A percentile compares a stretch with the other conserved stretches of the same genome.
Conservation (phyloP, 2,113 vertebrate genomes). For the Microcebus ravelobensis region DNA sequence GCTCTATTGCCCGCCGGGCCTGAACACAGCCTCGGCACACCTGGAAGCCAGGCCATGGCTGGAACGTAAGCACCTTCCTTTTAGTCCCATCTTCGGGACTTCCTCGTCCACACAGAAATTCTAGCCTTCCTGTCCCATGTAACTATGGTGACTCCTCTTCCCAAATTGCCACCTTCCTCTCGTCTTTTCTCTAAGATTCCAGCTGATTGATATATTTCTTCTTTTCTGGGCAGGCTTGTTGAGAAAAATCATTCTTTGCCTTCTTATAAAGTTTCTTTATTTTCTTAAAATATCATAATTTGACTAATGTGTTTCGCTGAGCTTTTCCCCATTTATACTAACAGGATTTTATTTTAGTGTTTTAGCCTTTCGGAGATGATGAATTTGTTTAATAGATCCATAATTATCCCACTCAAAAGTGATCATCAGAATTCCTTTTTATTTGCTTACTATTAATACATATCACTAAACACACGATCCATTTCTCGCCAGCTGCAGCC, state of each 20-base stretch:
- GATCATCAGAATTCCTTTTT: conserved; percentile 83
- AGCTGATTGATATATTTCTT: conserved; percentile 72
- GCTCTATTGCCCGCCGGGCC: not conserved
- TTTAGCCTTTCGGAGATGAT: conserved; percentile 83
- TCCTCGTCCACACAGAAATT: not conserved
- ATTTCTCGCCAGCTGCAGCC: conserved; percentile 82
- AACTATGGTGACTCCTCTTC: not conserved
- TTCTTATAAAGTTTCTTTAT: conserved; percentile 70
- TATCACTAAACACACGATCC: conserved; percentile 77
- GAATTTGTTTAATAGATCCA: conserved; percentile 84
- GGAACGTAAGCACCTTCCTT: not conserved
- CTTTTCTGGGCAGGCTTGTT: conserved; percentile 73
- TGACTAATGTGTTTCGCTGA: conserved; percentile 77
- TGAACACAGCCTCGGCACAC: not conserved
- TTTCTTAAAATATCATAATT: conserved; percentile 78
- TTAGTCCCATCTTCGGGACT: not conserved
- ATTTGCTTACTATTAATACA: conserved; percentile 75
- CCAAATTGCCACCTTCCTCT: not conserved
- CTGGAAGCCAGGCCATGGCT: not conserved
- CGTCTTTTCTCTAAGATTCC: conserved; percentile 53
- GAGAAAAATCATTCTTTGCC: conserved; percentile 73
- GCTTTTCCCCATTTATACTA: conserved; percentile 74
- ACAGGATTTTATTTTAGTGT: conserved; percentile 81
- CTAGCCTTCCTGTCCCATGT: not conserved
- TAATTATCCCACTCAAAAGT: conserved; percentile 84